Conservation (phyloP, 2,888 invertebrate genomes). For the Cremastobaeus sp. region DNA sequence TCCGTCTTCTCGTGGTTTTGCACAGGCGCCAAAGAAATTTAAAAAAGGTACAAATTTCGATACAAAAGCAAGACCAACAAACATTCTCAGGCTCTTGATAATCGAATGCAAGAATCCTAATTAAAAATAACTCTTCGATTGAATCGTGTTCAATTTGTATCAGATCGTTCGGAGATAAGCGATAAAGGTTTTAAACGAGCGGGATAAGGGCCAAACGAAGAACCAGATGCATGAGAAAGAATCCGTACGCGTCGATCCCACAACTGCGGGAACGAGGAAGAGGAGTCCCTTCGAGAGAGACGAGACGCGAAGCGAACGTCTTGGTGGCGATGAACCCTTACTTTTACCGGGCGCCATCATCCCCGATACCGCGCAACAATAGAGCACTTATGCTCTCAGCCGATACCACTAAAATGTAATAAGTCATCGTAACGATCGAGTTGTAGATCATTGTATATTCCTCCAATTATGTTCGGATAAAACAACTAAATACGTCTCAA, state of each 20-base stretch:
- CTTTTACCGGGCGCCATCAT: constrained; percentile 66
- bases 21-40: no score
- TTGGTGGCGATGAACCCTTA: constrained; percentile 67
- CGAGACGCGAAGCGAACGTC: constrained; percentile 56
- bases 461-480: constrained; percentile 71
- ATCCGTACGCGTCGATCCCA: constrained; percentile 48
- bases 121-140: no score
- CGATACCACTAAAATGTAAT: constrained; percentile 65
- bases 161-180: constrained; percentile 4
- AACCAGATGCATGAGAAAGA: constrained; percentile 39
- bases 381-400: constrained; percentile 70
- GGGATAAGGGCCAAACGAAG: constrained; percentile 2
- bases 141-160: not conserved
- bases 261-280: constrained; percentile 24
- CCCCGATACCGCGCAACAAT: constrained; percentile 71
- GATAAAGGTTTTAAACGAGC: not conserved
- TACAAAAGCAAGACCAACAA: no score
- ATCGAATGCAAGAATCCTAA: no score
- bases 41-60: no score
- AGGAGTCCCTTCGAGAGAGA: constrained; percentile 24
- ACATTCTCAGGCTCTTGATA: no score
- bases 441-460: constrained; percentile 62
- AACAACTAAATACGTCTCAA: constrained; percentile 69
- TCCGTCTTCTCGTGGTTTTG: no score
- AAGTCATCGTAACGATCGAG: constrained; percentile 72